Percentiles rank a stretch among this genome's conserved stretches.
Conservation (phyloP, 2,888 invertebrate species). For the Epinotia nisella region DNA sequence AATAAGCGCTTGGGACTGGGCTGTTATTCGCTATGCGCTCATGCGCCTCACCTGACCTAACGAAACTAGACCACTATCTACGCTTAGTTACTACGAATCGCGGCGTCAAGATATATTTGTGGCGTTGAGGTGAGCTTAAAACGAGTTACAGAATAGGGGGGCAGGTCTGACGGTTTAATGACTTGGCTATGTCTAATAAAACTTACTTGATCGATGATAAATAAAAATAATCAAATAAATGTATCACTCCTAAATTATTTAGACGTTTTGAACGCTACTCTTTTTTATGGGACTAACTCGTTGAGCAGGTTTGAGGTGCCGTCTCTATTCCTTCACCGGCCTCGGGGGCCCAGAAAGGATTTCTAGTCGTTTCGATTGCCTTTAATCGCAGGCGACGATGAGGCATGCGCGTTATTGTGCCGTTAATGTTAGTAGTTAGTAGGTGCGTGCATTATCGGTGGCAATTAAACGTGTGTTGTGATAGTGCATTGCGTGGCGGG, state of each 20-base stretch:
- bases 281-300: slow-evolving; percentile 39
- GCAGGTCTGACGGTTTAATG: background rate
- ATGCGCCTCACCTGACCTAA: no score
- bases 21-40: no score
- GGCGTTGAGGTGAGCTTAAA: no score
- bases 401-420: slow-evolving; percentile 8
- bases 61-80: no score
- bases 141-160: no score
- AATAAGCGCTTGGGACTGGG: slow-evolving; percentile 11
- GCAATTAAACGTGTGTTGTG: slow-evolving; percentile 52
- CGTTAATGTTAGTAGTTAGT: slow-evolving; percentile 19
- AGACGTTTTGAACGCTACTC: slow-evolving; percentile 31
- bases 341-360: slow-evolving; percentile 38
- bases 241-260: slow-evolving; percentile 31
- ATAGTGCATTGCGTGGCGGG: slow-evolving; percentile 53
- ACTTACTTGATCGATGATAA: background rate
- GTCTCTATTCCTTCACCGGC: slow-evolving; percentile 18
- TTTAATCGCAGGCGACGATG: slow-evolving; percentile 16
- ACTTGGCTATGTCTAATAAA: background rate
- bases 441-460: slow-evolving; percentile 24
- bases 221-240: slow-evolving; percentile 18
- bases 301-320: slow-evolving; percentile 39
- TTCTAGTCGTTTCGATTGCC: background rate
- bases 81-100: no score
- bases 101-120: no score